Base-by-base conservation (phyloP, 2,113 vertebrate species). In the Dunckerocampus dactyliophorus region DNA sequence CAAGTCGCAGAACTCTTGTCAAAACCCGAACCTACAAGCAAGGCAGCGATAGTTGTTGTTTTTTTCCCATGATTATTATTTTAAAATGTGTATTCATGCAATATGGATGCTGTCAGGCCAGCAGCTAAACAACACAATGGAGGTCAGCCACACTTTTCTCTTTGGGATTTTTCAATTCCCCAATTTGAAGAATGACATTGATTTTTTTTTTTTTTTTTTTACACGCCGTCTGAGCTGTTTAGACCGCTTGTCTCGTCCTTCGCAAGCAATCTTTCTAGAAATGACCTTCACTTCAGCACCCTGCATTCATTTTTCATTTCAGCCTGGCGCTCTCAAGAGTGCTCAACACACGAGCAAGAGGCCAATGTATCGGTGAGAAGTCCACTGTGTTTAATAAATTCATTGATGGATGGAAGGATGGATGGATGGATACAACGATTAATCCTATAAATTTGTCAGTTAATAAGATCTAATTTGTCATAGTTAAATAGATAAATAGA, bases 1-100 rank as follows among this genome's bases (percentile, higher is more conserved):
- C 94, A 96, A 0, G 94, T 95, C 0, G 87, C 77, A 0, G 93
- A 96, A 66, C 85, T 93, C 76, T 92, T 95, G 87, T 95, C 94
- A 22, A 95, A 95, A 11, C 91, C 87, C 20, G 69, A 88, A 60
- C 94, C 94, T 95, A 73, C 42, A 47, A 47, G 21, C 56, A 66
- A 39, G 69, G 49, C 19, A 71, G 66, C 51, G 60, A 47, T 34
- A 65, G 62, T 14, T 48, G 47, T 49, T 31, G 48, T 39, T 58
- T 47, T n/a, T 60, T 51, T 51, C 39, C 20, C 1, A 10, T 45
- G 42, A 17, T 52, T 47, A 52, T 51, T 56, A 42, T 57, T 65
- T 54, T n/a, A 64, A 69, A 47, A n/a, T 37, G 17, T 19, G 17
- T 50, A 59, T 45, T 79, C 74, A 72, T 87, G 64, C 68, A 81